Conservation (phyloP, 2,888 invertebrate species). For the Andrena hattorfiana region DNA sequence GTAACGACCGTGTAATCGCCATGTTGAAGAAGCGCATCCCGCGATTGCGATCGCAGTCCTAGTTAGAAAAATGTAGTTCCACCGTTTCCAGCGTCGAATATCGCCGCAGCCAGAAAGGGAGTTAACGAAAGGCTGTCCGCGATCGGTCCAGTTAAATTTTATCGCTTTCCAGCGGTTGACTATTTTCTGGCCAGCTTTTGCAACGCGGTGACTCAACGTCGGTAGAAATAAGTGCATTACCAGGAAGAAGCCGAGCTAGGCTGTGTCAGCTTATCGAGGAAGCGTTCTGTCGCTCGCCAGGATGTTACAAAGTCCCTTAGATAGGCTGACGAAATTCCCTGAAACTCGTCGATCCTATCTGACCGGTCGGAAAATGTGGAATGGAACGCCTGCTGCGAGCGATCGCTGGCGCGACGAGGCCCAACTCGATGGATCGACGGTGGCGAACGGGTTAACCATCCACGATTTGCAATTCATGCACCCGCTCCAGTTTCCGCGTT, state of each 20-base stretch:
- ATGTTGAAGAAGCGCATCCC: constrained; percentile 53
- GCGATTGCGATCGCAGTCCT: constrained; percentile 17
- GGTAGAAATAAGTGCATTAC: constrained; percentile 30
- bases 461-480: not conserved
- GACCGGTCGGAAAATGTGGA: not conserved
- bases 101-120: not conserved
- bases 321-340: constrained; percentile 45
- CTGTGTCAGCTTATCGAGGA: constrained; percentile 47
- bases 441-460: not conserved
- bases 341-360: constrained; percentile 24
- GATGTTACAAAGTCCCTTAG: constrained; percentile 64
- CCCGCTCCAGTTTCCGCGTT: not conserved
- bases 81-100: not conserved
- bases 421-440: not conserved
- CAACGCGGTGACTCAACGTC: constrained; percentile 44
- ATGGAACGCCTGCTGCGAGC: not conserved
- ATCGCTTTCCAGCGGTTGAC: not conserved
- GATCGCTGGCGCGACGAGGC: not conserved
- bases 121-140: no score
- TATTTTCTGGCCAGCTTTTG: constrained; percentile 6
- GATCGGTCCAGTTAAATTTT: constrained; percentile 14
- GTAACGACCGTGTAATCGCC: constrained; percentile 68
- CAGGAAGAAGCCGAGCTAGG: constrained; percentile 13
- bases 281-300: constrained; percentile 50
- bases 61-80: not conserved